Evolutionary conservation across 2,113 vertebrate genomes (phyloP).

Genomic region (Lophotis ruficrista): DNA sequence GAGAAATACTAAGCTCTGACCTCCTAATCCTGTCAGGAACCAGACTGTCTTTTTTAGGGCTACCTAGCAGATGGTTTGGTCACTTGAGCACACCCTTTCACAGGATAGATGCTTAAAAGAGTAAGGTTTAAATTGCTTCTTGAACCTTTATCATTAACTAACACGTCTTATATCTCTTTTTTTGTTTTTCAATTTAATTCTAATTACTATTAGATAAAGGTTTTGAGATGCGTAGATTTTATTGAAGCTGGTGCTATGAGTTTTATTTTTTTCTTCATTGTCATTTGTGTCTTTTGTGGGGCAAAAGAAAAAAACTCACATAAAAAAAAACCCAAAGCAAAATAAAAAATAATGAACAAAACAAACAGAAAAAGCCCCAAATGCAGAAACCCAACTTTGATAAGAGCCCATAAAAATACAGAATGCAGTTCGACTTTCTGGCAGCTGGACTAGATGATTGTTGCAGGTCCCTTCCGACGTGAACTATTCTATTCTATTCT

Average conservation of each 20-base stretch:
- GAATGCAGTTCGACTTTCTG: background rate
- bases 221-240: background rate
- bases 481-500: too few relatives aligned
- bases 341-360: background rate
- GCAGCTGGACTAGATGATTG: background rate
- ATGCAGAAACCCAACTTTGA: background rate
- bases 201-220: background rate
- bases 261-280: background rate
- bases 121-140: background rate
- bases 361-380: accelerated
- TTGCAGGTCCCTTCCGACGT: too few relatives aligned
- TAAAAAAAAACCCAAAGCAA: background rate
- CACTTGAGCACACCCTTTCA: background rate
- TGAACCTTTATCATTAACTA: background rate
- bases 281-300: background rate
- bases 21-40: background rate
- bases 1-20: background rate
- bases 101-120: background rate
- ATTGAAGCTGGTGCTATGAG: background rate
- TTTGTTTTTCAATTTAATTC: background rate
- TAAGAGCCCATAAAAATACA: background rate
- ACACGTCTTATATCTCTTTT: background rate
- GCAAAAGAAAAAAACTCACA: accelerated
- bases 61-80: background rate
- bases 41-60: background rate